phyloP scores from a whole-genome alignment of 2,888 invertebrate genomes.

The Cephus spinipes region DNA sequence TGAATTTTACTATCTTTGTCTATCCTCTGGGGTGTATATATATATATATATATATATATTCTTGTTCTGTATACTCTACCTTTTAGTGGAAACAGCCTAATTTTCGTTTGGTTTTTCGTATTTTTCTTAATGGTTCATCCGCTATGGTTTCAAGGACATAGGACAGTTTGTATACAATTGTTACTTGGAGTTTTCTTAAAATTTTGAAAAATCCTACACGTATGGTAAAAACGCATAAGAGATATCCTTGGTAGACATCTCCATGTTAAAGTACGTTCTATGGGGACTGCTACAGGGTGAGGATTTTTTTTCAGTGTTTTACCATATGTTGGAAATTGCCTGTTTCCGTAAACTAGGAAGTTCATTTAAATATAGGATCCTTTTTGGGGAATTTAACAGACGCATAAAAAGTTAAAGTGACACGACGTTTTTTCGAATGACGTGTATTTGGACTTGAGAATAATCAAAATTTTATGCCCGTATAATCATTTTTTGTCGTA shows the following conservation, averaged over 20 bases:
- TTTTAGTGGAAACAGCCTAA: background rate
- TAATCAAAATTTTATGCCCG: slow-evolving; percentile 21
- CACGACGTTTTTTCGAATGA: background rate
- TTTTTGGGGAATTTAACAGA: slow-evolving; percentile 21
- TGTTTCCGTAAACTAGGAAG: slow-evolving; percentile 46
- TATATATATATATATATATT: too few relatives aligned
- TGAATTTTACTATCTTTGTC: slow-evolving; percentile 10
- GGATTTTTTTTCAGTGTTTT: slow-evolving; percentile 16
- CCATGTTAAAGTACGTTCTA: background rate
- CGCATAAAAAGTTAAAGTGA: slow-evolving; percentile 15
- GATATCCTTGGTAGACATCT: background rate
- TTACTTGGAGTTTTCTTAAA: background rate
- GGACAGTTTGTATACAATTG: background rate
- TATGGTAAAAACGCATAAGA: background rate
- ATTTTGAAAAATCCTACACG: background rate
- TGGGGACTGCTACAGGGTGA: background rate
- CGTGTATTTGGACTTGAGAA: slow-evolving; percentile 16
- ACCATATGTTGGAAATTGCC: slow-evolving; percentile 52
- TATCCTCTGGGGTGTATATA: background rate
- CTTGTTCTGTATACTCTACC: background rate
- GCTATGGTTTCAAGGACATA: background rate
- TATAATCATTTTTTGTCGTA: background rate
- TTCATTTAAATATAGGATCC: slow-evolving; percentile 38
- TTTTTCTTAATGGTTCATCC: too few relatives aligned
- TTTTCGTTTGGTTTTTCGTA: background rate